Evolutionary conservation across 1,140 invertebrate species (phyloP).

Genomic region (Heliconius nattereri): DNA sequence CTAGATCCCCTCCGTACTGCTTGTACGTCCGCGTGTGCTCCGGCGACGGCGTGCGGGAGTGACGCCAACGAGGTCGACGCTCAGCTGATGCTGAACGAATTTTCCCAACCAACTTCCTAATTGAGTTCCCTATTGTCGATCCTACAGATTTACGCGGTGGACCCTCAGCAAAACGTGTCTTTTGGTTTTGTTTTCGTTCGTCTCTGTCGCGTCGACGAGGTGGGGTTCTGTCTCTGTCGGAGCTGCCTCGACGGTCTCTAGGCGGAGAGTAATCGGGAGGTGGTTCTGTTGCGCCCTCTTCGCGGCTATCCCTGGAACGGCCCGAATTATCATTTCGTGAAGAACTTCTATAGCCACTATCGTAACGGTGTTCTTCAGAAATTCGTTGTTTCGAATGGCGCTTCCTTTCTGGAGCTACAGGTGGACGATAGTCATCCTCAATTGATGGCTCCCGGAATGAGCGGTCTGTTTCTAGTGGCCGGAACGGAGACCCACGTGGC

Average conservation of each 20-base stretch:
- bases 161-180: slow-evolving; percentile 83
- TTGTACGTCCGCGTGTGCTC: slow-evolving; percentile 76
- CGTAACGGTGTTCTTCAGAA: slow-evolving; percentile 78
- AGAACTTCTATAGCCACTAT: slow-evolving; percentile 81
- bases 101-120: slow-evolving; percentile 89
- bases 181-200: slow-evolving; percentile 84
- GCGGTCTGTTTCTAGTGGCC: slow-evolving; percentile 70
- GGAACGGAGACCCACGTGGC: slow-evolving; percentile 76
- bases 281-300: slow-evolving; percentile 81
- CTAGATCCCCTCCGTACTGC: slow-evolving; percentile 79
- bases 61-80: slow-evolving; percentile 84
- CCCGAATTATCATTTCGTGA: slow-evolving; percentile 78
- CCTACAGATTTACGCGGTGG: slow-evolving; percentile 81
- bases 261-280: slow-evolving; percentile 87
- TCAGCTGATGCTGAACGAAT: slow-evolving; percentile 88
- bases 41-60: slow-evolving; percentile 81
- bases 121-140: slow-evolving; percentile 85
- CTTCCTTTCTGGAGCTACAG: slow-evolving; percentile 83
- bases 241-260: slow-evolving; percentile 78
- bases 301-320: slow-evolving; percentile 74
- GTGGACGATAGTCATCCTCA: slow-evolving; percentile 72
- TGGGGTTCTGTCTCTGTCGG: slow-evolving; percentile 78
- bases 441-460: slow-evolving; percentile 71
- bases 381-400: slow-evolving; percentile 76
- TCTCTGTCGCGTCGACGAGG: slow-evolving; percentile 74